Base-by-base conservation (phyloP, 2,113 vertebrate species). In the Xiphorhynchus elegans region DNA sequence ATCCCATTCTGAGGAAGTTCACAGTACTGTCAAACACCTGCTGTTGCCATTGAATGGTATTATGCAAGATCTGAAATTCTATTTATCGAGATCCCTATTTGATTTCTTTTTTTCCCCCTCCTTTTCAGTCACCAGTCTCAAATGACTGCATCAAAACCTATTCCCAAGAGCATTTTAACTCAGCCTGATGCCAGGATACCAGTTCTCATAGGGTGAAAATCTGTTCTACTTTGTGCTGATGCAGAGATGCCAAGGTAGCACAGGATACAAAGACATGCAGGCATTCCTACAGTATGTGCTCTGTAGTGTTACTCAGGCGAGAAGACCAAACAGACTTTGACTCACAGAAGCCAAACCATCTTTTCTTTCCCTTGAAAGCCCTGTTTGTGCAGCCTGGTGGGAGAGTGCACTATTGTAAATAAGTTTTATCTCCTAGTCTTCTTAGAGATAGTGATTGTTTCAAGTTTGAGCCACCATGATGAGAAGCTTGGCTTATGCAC, bases 1-100 rank as follows among this genome's bases (percentile, higher is more conserved):
- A 97, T 98, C 98, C 95, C 97, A 97, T 98, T 98, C 98, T 94
- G 97, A 98, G 98, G 97, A 98, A 98, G 97, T 98, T 97, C 96
- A 86, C 97, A 98, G 97, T 96, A 87, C 97, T 97, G 97, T 98
- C 98, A 98, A 98, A 98, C 98, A 98, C 98, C 97, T 97, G 97
- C 98, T 98, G 98, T 98, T 97, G 96, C 97, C 97, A 98, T 98
- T 98, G 98, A 97, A 96, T 94, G 97, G 95, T 97, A 97, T 98
- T 98, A 98, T 97, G 96, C 97, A 98, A 97, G 97, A 96, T 97
- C 97, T 96, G 94, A 97, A 98, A 96, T 97, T 95, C 97, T 98
- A 97, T 98, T 98, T 98, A 98, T 97, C 76, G 86, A 98, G 95
- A 98, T 96, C 95, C 95, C 95, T 93, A 96, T 97, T 97, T 76